Base-by-base conservation (phyloP, 2,797 vertebrate species). In the Bovichtus diacanthus region DNA sequence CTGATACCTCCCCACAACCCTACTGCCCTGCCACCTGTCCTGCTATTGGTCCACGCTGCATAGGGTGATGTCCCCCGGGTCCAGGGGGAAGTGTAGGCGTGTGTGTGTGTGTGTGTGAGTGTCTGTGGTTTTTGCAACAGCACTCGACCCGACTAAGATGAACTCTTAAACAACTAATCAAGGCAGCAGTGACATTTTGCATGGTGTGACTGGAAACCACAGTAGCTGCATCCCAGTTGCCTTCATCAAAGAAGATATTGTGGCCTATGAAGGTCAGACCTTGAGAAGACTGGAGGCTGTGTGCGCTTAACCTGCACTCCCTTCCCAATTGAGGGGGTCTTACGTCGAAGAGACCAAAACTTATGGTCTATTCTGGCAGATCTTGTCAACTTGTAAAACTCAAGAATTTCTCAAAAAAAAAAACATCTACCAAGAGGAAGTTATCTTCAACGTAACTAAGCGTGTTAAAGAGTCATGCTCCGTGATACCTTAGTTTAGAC, bases 51-150 rank as follows among this genome's bases (percentile, higher is more conserved):
- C 61, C 66, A 7, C 2, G 43, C 39, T 41, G 70, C 68, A 78
- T 74, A 71, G 76, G 78, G 56, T 72, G 86, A 90, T 83, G 84
- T 87, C 55, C 62, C 72, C 16, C 4, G 47, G 31, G 44, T 43
- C 50, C 27, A 47, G 21, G 51, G 61, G 23, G 15, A 74, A 47
- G 61, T n/a, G 53, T 55, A n/a, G n/a, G 44, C 34, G 38, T 9
- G 36, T 71, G 70, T 43, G 3, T 29, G 10, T 59, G 9, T 60
- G 8, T 12, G 31, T 62, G 15, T 59, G 13, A 70, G 55, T 53
- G 19, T 69, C 59, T 9, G 39, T 19, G 12, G 11, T 70, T 56
- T 72, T 66, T 44, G 39, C 27, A 71, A 58, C 12, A 59, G 47
- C 5, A 43, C 34, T 54, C 9, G 5, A 55, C 9, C 0, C 39